phyloP scores from a whole-genome alignment of 35 echinoderm and acorn worm genomes.

The Apostichopus japonicus region DNA sequence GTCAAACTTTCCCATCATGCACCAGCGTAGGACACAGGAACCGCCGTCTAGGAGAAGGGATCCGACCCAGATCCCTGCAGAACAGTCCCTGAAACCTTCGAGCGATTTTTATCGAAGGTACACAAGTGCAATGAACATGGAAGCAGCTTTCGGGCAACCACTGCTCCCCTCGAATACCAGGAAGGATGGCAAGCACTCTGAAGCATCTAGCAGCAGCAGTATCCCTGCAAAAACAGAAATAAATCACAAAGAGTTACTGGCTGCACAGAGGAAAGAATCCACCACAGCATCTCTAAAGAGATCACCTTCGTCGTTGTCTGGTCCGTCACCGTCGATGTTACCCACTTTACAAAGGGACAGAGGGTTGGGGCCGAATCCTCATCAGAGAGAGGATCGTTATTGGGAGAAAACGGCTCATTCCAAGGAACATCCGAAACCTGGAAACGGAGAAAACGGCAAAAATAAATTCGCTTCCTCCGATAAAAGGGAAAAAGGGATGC shows the following conservation, averaged over 20 bases:
- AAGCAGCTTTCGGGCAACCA: neutral
- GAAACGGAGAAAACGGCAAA: neutral
- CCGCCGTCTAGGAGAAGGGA: neutral
- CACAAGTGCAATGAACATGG: constrained; percentile 22
- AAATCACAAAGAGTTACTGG: neutral
- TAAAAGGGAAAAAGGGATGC: neutral
- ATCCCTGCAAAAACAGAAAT: neutral
- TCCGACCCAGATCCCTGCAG: neutral
- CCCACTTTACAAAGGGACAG: constrained; percentile 35
- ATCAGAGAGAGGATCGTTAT: neutral
- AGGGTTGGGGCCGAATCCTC: neutral
- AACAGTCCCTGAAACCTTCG: constrained; percentile 36
- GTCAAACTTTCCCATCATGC: neutral
- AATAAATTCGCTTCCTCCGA: neutral
- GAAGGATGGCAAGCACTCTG: neutral
- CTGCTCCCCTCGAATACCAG: neutral
- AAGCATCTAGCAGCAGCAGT: neutral
- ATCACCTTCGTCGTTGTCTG: neutral
- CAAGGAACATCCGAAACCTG: neutral
- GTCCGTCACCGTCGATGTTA: neutral
- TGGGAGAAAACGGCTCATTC: neutral
- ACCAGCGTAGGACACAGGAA: neutral
- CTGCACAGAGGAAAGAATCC: neutral
- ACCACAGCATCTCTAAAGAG: neutral
- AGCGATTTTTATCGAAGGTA: constrained; percentile 15